Base-by-base conservation (phyloP, 2,888 invertebrate species). In the Acanthosepion pharaonis region DNA sequence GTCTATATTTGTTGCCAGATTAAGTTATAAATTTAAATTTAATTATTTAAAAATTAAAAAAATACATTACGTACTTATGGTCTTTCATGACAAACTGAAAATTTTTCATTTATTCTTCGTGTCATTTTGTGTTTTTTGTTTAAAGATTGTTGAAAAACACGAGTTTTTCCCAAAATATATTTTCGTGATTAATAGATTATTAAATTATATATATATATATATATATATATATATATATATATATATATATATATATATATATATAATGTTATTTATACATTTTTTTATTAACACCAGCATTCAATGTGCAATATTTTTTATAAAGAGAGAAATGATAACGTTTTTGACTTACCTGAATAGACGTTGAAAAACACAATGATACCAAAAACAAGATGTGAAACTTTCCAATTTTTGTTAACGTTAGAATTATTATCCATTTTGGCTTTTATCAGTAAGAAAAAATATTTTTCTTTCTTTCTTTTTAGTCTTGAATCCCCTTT, bases 151-250 rank as follows among this genome's bases (percentile, higher is more conserved):
- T 91, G 28, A 20, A n/a, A 91, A n/a, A 91, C 33, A 91, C 33
- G 9, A n/a, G 33, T 18, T 9, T 91, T 8, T 91, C 5, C 9
- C 28, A 9, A 91, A n/a, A 91, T 91, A 91, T 42, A 42, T 42
- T 42, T 42, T 42, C 42, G 2, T 42, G 42, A 42, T 42, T 42
- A 42, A 42, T 42, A 42, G 42, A 42, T 42, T 15, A 9, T 15
- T 91, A 28, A 28, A 91, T 33, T 91, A 91, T 91, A 91, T 91
- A 91, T 91, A 91, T 91, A 91, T 91, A 28, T n/a, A n/a, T n/a
- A n/a, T 91, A 91, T 91, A 91, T 91, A 91, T 91, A 91, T 91
- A 91, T 91, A 91, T 91, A 91, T 91, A 91, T 91, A 91, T 91
- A 91, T 91, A 91, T 91, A 91, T 91, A 91, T 91, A 91, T 91